Percentiles rank a stretch among this genome's conserved stretches.
Evolutionary conservation across 2,113 vertebrate species (phyloP).

Genomic region (Micronisus gabar): DNA sequence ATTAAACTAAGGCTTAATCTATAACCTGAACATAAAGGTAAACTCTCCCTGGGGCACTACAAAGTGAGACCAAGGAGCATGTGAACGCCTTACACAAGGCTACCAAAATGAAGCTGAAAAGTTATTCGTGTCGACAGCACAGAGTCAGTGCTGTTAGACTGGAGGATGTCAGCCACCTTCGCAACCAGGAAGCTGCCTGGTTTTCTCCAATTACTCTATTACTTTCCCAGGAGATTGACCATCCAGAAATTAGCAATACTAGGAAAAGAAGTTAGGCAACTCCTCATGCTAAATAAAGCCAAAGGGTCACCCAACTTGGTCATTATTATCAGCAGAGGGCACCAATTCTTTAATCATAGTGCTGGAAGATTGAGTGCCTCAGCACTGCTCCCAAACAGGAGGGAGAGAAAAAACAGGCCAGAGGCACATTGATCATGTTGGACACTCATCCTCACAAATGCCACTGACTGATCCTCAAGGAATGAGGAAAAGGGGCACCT

Average conservation of each 20-base stretch:
- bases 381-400: background rate
- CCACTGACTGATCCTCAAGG: fast-evolving
- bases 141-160: background rate
- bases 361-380: background rate
- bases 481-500: background rate
- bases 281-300: background rate
- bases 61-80: background rate
- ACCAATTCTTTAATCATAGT: background rate
- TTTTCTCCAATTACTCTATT: background rate
- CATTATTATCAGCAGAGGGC: slow-evolving; percentile 18
- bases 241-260: background rate
- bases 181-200: background rate
- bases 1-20: background rate
- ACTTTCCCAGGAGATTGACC: background rate
- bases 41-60: background rate
- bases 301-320: background rate
- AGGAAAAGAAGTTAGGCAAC: background rate
- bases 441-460: background rate
- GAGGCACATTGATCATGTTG: fast-evolving
- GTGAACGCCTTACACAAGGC: background rate
- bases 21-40: background rate
- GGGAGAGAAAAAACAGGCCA: too few species aligned
- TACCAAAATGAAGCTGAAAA: background rate
- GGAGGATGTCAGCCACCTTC: background rate
- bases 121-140: background rate